Conservation (phyloP, 2,797 vertebrate genomes). For the Sebastes iracundus region DNA sequence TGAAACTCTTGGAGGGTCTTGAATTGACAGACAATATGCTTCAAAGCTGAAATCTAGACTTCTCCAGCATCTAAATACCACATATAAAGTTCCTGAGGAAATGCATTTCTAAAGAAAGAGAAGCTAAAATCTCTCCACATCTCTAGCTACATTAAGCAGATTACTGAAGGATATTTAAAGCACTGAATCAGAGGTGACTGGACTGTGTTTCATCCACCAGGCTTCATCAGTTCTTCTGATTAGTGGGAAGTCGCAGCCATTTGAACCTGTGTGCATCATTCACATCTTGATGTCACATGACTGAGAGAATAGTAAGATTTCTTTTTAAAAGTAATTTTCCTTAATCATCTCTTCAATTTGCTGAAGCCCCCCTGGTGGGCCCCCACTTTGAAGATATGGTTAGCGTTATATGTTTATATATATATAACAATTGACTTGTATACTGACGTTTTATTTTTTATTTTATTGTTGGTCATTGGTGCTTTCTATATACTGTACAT, state of each 20-base stretch:
- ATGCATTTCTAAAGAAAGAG: background rate
- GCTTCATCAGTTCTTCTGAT: background rate
- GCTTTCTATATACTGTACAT: background rate
- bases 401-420: background rate
- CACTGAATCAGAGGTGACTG: background rate
- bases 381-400: no score
- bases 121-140: background rate
- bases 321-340: no score
- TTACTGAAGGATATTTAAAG: background rate
- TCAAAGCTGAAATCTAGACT: background rate
- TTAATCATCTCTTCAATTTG: no score
- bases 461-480: background rate
- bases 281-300: background rate
- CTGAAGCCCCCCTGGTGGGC: no score
- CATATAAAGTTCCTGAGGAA: background rate
- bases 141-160: background rate
- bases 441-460: background rate
- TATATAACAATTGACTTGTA: background rate
- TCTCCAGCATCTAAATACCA: background rate
- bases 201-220: background rate
- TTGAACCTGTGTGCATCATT: background rate
- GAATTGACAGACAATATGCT: background rate
- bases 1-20: conserved; percentile 10
- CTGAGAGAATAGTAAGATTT: no score
- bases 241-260: background rate